Percentiles rank a stretch among this genome's conserved stretches.
phyloP scores from a whole-genome alignment of 2,888 invertebrate species.

The Deilephila porcellus region DNA sequence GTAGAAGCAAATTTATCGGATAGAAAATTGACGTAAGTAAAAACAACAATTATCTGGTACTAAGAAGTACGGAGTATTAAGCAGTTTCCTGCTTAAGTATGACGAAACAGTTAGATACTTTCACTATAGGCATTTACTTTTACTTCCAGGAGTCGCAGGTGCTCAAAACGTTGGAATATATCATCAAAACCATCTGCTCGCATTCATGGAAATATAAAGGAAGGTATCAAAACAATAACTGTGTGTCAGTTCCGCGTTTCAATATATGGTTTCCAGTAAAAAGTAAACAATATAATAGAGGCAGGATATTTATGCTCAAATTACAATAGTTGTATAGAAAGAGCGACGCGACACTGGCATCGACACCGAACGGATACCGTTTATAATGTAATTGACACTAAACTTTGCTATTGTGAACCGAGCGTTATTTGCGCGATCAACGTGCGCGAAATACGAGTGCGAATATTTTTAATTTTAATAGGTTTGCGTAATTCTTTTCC shows the following conservation, averaged over 20 bases:
- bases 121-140: neutral
- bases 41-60: neutral
- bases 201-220: conserved; percentile 13
- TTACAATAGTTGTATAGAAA: conserved; percentile 77
- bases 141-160: conserved; percentile 3
- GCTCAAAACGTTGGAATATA: neutral
- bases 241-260: conserved; percentile 43
- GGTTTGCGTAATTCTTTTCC: neutral
- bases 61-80: neutral
- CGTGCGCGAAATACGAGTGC: neutral
- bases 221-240: conserved; percentile 18
- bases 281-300: conserved; percentile 73
- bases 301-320: conserved; percentile 78
- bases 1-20: conserved; percentile 2
- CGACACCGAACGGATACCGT: conserved; percentile 32
- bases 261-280: conserved; percentile 73
- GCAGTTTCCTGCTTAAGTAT: neutral
- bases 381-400: conserved; percentile 31
- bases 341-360: conserved; percentile 49
- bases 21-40: neutral
- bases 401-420: conserved; percentile 26
- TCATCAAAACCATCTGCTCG: conserved; percentile 38
- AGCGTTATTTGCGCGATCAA: neutral
- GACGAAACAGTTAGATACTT: conserved; percentile 3
- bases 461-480: neutral